Evolutionary conservation across 2,797 vertebrate genomes (phyloP).

Genomic region (Lophotriccus pileatus): DNA sequence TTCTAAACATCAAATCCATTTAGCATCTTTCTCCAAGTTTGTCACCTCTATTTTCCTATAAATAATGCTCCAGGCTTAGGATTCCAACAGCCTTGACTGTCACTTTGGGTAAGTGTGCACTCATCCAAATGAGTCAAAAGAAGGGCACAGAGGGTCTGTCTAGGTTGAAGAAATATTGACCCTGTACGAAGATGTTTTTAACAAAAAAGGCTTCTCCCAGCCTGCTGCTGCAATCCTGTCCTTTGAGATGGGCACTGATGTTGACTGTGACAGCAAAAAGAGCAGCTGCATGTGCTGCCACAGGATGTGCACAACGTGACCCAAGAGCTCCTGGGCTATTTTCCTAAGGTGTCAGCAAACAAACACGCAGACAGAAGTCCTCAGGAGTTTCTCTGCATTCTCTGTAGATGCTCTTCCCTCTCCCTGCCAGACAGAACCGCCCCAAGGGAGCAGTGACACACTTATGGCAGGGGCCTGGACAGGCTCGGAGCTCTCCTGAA

Average conservation of each 20-base stretch:
- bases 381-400: background rate
- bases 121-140: background rate
- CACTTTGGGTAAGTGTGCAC: background rate
- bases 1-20: background rate
- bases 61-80: background rate
- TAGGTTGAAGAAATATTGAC: background rate
- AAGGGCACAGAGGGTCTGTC: background rate
- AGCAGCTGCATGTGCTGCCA: background rate
- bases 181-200: background rate
- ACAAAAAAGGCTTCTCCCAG: background rate
- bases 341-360: constrained; percentile 43
- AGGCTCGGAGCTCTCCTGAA: background rate
- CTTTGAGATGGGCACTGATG: background rate
- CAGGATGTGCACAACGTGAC: background rate
- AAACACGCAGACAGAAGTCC: background rate
- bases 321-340: constrained; percentile 29
- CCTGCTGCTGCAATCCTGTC: background rate
- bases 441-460: constrained; percentile 55
- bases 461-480: background rate
- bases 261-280: background rate
- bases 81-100: background rate
- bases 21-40: background rate
- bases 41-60: background rate
- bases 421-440: constrained; percentile 13
- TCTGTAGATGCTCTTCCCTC: background rate